These are phyloP conservation scores for Parotia lawesii DNA, from an alignment of 2,113 vertebrate species.

Conservation along the genomic window DNA sequence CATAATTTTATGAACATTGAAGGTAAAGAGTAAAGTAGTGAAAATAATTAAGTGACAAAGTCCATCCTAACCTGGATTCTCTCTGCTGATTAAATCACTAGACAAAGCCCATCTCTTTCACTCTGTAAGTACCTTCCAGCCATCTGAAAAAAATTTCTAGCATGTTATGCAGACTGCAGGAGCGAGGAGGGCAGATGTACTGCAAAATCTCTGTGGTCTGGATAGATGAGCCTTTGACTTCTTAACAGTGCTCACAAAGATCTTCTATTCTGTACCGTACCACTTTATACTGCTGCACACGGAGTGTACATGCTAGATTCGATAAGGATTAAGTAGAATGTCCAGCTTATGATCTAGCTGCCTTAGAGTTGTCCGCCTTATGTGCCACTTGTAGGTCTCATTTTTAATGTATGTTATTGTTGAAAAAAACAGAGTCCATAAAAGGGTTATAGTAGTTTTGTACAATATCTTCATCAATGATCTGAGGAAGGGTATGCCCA, in stretches of 20 bases:
- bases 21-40: neutral
- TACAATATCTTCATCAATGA: neutral
- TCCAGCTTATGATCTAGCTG: neutral
- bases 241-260: neutral
- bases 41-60: neutral
- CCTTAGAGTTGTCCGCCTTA: neutral
- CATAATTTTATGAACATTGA: neutral
- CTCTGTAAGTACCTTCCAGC: neutral
- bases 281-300: neutral
- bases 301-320: neutral
- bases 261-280: neutral
- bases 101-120: neutral
- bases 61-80: neutral
- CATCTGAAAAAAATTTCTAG: neutral
- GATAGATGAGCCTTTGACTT: neutral
- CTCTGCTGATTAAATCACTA: neutral
- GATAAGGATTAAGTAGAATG: neutral
- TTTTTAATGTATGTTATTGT: neutral
- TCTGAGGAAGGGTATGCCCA: neutral
- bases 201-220: neutral
- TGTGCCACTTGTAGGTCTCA: neutral
- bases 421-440: neutral
- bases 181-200: neutral
- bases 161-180: neutral
- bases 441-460: neutral